phyloP scores from a whole-genome alignment of 1,140 invertebrate species.

The Pteromalus puparum region DNA sequence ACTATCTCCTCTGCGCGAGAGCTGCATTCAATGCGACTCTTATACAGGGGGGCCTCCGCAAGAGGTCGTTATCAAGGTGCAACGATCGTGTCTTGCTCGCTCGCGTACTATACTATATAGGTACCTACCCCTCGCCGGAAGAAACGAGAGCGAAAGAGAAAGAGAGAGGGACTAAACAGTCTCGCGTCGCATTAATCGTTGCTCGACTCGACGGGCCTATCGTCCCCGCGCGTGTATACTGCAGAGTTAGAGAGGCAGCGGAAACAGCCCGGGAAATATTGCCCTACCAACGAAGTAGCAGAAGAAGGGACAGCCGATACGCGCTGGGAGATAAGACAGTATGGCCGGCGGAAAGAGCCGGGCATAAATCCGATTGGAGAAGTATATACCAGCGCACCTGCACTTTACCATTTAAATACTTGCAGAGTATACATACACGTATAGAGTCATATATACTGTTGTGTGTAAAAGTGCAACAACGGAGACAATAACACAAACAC shows the following conservation, averaged over 20 bases:
- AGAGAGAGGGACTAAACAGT: neutral
- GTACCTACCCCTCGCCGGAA: slow-evolving; percentile 30
- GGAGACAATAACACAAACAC: too few relatives aligned
- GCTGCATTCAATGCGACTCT: neutral
- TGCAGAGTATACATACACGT: neutral
- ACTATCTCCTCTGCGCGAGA: neutral
- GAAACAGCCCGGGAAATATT: slow-evolving; percentile 36
- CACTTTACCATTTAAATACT: slow-evolving; percentile 30
- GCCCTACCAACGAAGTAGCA: neutral
- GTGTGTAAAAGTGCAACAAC: too few relatives aligned
- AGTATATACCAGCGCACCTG: neutral
- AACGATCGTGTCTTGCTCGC: slow-evolving; percentile 11
- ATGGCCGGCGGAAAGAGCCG: neutral
- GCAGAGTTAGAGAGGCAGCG: neutral
- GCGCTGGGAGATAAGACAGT: neutral
- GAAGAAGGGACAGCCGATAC: slow-evolving; percentile 11
- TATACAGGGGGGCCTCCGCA: neutral
- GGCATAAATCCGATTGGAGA: slow-evolving; percentile 36
- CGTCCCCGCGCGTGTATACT: neutral
- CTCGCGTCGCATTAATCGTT: slow-evolving; percentile 44
- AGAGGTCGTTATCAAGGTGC: neutral
- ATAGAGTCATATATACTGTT: too few relatives aligned
- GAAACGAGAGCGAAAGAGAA: slow-evolving; percentile 11
- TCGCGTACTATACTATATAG: neutral
- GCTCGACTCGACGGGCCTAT: slow-evolving; percentile 40